Conservation (phyloP, 2,797 vertebrate genomes). For the Sebastes cheni region DNA sequence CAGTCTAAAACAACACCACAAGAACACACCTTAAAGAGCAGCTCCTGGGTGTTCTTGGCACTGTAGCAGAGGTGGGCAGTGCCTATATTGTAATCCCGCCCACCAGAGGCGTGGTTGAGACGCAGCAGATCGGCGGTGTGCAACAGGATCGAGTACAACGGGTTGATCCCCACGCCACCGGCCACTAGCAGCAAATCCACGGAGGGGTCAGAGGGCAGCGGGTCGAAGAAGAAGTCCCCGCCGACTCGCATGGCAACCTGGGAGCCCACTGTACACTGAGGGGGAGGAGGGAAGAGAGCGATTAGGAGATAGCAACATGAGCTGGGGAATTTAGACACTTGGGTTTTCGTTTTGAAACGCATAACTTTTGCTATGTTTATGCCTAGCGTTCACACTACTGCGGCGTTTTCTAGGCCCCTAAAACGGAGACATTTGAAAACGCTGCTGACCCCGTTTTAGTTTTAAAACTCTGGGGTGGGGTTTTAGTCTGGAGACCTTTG, state of each 20-base stretch:
- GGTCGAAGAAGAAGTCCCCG: slow-evolving; percentile 95
- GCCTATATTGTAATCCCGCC: slow-evolving; percentile 77
- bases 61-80: slow-evolving; percentile 89
- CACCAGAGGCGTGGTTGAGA: slow-evolving; percentile 53
- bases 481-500: too few relatives aligned
- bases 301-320: neutral
- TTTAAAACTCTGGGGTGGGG: too few relatives aligned
- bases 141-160: slow-evolving; percentile 93
- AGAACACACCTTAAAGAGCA: slow-evolving; percentile 91
- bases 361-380: too few relatives aligned
- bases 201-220: slow-evolving; percentile 84
- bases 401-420: rapidly evolving
- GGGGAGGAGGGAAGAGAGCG: neutral
- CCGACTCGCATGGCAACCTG: slow-evolving; percentile 90
- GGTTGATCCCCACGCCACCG: slow-evolving; percentile 97
- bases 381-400: too few relatives aligned
- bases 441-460: too few relatives aligned
- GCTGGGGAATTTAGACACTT: neutral
- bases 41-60: slow-evolving; percentile 87
- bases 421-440: too few relatives aligned
- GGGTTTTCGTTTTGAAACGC: too few relatives aligned
- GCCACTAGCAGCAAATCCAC: slow-evolving; percentile 91
- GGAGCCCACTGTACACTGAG: slow-evolving; percentile 87
- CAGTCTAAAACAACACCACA: neutral
- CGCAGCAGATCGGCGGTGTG: slow-evolving; percentile 87